Evolutionary conservation across 2,888 invertebrate genomes (phyloP), one percentile per base, ranked within the genome.

Genomic region (Tetramorium bicarinatum): DNA sequence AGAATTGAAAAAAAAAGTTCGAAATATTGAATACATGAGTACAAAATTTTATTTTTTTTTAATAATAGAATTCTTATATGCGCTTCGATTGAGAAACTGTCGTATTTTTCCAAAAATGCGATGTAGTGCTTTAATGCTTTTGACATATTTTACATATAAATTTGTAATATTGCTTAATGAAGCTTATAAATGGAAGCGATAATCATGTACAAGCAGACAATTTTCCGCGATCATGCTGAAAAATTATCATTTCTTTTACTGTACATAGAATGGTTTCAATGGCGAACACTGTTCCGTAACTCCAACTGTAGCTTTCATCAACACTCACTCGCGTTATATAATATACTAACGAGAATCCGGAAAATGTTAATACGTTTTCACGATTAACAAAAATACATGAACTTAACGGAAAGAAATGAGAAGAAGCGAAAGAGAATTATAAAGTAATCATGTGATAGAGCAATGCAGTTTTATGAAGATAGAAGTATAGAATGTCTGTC

Each of bases 291-390:
- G 77, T 87, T 85, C 86, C 76, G 84, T 80, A 85, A 82, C 82
- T 84, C 56, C 44, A 71, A 85, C 67, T 62, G 81, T 88, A 85
- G 87, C 90, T 90, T 86, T 90, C 90, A 89, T 90, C 90, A 83
- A 87, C 87, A 87, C 89, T 86, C 89, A 90, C 89, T 84, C 72
- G 64, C 49, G 84, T 90, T 90, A 90, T 77, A 62, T 90, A 90
- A 90, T 87, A 79, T 54, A 54, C 18, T 59, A 75, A 77, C 82
- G 52, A 47, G 11, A 47, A 59, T 34, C 18, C 38, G 59, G 13
- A 49, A 38, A 59, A 71, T 9, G 18, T 71, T 69, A 79, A 47
- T 71, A 59, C 13, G n/a, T 18, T 80, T 69, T 69, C 21, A 59
- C 21, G 18, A 47, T 47, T 34, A 49, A 47, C 15, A 52, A 56